These are phyloP conservation scores for Aphaenogaster rudis DNA, from an alignment of 1,140 invertebrate genomes.

Conservation along the genomic window DNA sequence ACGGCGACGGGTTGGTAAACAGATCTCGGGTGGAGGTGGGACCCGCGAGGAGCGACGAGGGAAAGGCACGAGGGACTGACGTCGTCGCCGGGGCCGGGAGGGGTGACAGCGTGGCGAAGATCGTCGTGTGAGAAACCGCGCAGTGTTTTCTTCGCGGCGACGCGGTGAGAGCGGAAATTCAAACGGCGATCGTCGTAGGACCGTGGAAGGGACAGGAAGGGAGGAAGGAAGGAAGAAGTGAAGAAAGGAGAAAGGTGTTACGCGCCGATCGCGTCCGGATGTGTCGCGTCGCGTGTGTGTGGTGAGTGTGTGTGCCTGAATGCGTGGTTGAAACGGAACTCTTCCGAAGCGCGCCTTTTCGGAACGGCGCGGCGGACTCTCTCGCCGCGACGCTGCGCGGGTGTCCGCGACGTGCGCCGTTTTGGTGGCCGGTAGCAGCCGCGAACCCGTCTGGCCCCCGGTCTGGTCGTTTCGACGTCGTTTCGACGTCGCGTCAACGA, in stretches of 20 bases:
- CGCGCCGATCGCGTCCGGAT: constrained; percentile 29
- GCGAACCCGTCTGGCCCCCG: constrained; percentile 28
- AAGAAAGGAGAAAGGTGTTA: neutral
- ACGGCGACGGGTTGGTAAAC: constrained; percentile 76
- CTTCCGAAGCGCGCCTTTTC: constrained; percentile 3
- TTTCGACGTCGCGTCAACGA: constrained; percentile 21
- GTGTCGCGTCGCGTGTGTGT: constrained; percentile 16
- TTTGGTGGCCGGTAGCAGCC: constrained; percentile 39
- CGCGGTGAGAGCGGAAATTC: neutral
- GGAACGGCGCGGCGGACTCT: neutral
- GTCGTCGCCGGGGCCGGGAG: neutral
- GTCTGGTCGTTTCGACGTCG: neutral
- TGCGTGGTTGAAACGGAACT: neutral
- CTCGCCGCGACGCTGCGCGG: neutral
- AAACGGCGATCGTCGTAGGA: constrained; percentile 5
- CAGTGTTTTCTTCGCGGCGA: neutral
- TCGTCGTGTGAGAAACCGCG: neutral
- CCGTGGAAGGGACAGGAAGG: neutral
- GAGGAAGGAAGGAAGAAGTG: neutral
- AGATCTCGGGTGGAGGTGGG: constrained; percentile 76
- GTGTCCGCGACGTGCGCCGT: neutral
- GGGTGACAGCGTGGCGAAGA: neutral
- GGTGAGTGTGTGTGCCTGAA: constrained; percentile 8
- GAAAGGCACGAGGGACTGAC: constrained; percentile 51
- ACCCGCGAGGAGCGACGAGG: constrained; percentile 36